These are phyloP conservation scores for Lamprotornis superbus DNA, from an alignment of 2,113 vertebrate species.

Conservation along the genomic window DNA sequence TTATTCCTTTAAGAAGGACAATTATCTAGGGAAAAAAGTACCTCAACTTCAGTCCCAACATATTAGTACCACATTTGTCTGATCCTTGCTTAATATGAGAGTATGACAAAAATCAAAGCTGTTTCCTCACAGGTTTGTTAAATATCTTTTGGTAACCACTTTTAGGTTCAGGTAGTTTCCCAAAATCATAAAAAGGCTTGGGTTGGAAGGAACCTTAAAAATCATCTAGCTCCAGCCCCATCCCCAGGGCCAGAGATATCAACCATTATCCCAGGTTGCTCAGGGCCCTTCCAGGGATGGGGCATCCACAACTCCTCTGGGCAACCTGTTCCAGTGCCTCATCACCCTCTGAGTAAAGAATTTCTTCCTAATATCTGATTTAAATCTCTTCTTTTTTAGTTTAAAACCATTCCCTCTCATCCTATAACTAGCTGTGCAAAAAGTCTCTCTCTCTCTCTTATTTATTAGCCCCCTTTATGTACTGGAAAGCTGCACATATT, in stretches of 20 bases:
- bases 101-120: neutral
- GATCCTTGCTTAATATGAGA: neutral
- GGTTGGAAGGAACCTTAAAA: neutral
- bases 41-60: neutral
- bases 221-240: neutral
- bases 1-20: neutral
- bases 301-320: neutral
- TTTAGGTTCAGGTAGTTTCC: neutral
- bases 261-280: neutral
- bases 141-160: neutral
- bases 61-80: neutral
- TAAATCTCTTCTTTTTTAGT: neutral
- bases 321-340: neutral
- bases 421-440: neutral
- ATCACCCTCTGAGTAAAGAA: neutral
- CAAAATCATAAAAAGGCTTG: neutral
- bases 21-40: neutral
- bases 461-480: neutral
- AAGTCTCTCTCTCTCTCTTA: neutral
- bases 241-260: neutral
- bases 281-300: neutral
- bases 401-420: neutral
- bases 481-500: neutral
- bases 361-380: neutral
- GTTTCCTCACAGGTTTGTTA: neutral